Evolutionary conservation across 2,888 invertebrate genomes (phyloP).

Genomic region (Scaptomyza cyrtandrae): DNA sequence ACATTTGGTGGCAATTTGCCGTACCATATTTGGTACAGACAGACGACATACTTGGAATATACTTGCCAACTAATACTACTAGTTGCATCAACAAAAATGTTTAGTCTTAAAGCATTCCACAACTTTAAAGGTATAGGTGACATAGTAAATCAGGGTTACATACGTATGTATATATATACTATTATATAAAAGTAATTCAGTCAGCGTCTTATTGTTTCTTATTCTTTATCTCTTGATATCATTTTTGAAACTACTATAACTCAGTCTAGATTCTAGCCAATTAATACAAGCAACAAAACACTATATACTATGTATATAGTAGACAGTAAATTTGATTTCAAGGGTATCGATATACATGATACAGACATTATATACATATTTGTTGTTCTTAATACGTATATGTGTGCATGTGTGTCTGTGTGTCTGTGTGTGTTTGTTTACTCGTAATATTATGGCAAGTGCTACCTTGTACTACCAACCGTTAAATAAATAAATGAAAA

Average conservation of each 20-base stretch:
- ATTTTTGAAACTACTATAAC: neutral
- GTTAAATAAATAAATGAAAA: conserved; percentile 25
- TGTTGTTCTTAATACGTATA: neutral
- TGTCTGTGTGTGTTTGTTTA: conserved; percentile 19
- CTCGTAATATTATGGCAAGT: conserved; percentile 28
- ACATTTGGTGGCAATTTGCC: conserved; percentile 42
- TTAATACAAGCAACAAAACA: neutral
- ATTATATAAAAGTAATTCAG: too few relatives aligned
- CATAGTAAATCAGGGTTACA: too few relatives aligned
- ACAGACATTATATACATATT: too few relatives aligned
- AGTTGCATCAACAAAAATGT: neutral
- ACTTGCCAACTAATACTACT: neutral
- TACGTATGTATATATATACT: too few relatives aligned
- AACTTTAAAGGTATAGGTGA: too few relatives aligned
- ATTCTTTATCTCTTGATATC: neutral
- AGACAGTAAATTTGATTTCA: conserved; percentile 5
- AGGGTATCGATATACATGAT: conserved; percentile 23
- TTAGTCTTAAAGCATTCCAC: too few relatives aligned
- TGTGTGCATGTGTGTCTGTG: neutral
- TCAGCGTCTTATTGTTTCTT: neutral
- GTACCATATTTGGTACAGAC: conserved; percentile 39
- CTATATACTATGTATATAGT: neutral
- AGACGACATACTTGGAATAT: too few relatives aligned
- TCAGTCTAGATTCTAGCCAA: neutral
- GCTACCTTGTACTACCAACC: conserved; percentile 20